Conservation (phyloP, 2,888 invertebrate species). For the Crematogaster levior region DNA sequence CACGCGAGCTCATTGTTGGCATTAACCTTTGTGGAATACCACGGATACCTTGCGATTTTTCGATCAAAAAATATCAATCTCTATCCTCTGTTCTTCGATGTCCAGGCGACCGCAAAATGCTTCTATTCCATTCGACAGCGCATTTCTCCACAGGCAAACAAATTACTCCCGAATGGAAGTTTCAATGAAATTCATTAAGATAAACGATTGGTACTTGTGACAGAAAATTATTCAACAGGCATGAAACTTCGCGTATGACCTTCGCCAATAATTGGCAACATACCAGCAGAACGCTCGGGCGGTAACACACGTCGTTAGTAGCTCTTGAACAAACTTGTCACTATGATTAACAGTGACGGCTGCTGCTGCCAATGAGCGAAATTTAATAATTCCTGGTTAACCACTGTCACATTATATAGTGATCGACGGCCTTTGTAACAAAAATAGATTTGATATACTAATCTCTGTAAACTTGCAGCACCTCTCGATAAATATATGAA, state of each 20-base stretch:
- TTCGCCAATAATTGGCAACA: conserved; percentile 66
- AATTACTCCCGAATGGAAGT: conserved; percentile 21
- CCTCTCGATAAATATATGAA: neutral
- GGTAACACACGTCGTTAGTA: conserved; percentile 52
- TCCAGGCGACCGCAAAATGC: conserved; percentile 16
- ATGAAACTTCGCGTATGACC: conserved; percentile 38
- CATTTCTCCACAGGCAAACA: conserved; percentile 13
- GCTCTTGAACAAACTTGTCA: conserved; percentile 55
- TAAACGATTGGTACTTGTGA: conserved; percentile 16
- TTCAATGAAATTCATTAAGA: neutral
- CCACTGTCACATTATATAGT: neutral
- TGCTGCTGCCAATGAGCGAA: conserved; percentile 19
- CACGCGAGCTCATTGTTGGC: conserved; percentile 59
- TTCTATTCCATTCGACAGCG: neutral
- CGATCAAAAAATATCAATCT: conserved; percentile 55
- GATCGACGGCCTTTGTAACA: conserved; percentile 16
- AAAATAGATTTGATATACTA: conserved; percentile 4
- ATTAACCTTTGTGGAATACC: conserved; percentile 59
- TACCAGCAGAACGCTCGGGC: conserved; percentile 59
- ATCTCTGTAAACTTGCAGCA: neutral
- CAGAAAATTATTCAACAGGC: conserved; percentile 33
- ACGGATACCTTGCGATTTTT: conserved; percentile 51
- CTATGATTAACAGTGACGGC: conserved; percentile 57
- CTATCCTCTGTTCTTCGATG: conserved; percentile 3
- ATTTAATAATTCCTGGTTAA: conserved; percentile 39